phyloP scores from a whole-genome alignment of 2,888 invertebrate genomes.

The Bombyx huttoni region DNA sequence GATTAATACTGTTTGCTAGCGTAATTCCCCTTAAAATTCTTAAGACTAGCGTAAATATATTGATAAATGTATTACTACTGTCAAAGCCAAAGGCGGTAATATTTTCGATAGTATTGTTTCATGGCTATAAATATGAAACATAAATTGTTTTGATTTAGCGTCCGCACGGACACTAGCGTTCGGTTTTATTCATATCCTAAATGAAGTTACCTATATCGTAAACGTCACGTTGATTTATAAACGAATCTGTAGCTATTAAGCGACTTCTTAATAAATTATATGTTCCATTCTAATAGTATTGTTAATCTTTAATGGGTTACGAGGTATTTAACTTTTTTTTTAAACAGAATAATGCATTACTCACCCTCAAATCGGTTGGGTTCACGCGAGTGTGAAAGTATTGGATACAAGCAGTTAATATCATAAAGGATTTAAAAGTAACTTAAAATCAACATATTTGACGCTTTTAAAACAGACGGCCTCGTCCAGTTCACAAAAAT shows the following conservation, averaged over 20 bases:
- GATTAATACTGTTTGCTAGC: too few relatives aligned
- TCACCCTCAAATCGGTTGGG: too few relatives aligned
- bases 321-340: neutral
- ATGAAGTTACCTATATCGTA: conserved; percentile 42
- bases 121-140: conserved; percentile 27
- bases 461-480: neutral
- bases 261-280: conserved; percentile 6
- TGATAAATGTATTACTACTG: conserved; percentile 4
- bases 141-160: conserved; percentile 48
- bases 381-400: too few relatives aligned
- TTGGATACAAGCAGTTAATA: too few relatives aligned
- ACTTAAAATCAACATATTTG: neutral
- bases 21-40: too few relatives aligned
- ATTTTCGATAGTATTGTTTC: conserved; percentile 23
- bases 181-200: conserved; percentile 54
- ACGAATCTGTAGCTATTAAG: conserved; percentile 30
- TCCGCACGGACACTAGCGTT: conserved; percentile 24
- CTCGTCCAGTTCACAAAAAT: neutral
- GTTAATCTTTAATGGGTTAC: neutral
- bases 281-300: neutral
- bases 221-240: conserved; percentile 44
- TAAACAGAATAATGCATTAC: too few relatives aligned
- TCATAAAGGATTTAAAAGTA: too few relatives aligned
- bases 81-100: conserved; percentile 14
- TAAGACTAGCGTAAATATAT: neutral